Evolutionary conservation across 2,113 vertebrate species (phyloP), one percentile per base, ranked within the genome.

Genomic region (Xiphias gladius): DNA sequence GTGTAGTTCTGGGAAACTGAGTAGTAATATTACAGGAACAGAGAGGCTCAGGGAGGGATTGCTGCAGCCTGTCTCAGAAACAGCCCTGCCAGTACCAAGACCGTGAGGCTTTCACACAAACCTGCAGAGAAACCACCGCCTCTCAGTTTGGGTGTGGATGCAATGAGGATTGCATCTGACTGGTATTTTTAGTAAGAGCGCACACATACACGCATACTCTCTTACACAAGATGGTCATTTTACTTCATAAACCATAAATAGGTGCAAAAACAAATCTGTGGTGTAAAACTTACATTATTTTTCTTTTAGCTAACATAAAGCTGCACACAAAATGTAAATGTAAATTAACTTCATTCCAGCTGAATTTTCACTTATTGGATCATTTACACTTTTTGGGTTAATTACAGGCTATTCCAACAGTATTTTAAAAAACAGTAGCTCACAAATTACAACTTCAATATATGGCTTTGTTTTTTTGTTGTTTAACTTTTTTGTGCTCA

Each of bases 1-100:
- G 70, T 86, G 88, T 85, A 88, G 80, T 67, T 82, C 71, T 82
- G 86, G 72, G 78, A 84, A 80, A 16, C 26, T 7, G 79, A 85
- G 71, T n/a, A 58, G 73, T 54, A 48, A 69, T 59, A 69, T 62
- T 67, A 84, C 52, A 72, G 75, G 37, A 46, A 62, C 46, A 26
- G 72, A 64, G 87, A 76, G 86, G 74, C 71, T 73, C 82, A 24
- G 71, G 72, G 72, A 82, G 79, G 83, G 66, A 66, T 26, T 41
- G 7, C 2, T 77, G 50, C 55, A 76, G 73, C 55, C 41, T 28
- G 24, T 41, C 58, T 61, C 74, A 80, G 41, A 75, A 77, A 80
- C 64, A 63, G 9, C 12, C 65, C 39, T 68, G 20, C 13, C 24
- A 57, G 17, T 1, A 24, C 19, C 16, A 2, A 69, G 55, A 64